These are phyloP conservation scores for Panthera leo DNA, from an alignment of 2,113 vertebrate species.

Conservation along the genomic window DNA sequence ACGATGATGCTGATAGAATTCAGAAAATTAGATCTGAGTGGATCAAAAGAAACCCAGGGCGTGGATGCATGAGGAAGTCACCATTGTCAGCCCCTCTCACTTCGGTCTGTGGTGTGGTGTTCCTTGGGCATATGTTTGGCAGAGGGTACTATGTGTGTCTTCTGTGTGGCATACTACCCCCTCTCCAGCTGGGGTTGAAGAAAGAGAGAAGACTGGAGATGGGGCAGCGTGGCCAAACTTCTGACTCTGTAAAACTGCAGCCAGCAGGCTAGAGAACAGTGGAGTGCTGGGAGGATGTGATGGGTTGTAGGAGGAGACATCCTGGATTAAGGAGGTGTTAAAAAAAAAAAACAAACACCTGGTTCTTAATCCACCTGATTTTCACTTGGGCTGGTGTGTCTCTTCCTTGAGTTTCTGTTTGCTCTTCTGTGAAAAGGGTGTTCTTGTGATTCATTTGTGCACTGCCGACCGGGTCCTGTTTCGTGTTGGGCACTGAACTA, in stretches of 20 bases:
- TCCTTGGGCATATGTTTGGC: not conserved
- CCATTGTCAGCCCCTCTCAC: not conserved
- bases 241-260: not conserved
- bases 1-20: not conserved
- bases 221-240: not conserved
- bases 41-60: not conserved
- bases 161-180: not conserved
- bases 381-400: not conserved
- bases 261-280: not conserved
- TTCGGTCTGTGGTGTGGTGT: not conserved
- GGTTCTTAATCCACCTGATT: not conserved
- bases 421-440: not conserved
- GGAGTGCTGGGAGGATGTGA: accelerated
- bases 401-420: not conserved
- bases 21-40: not conserved
- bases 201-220: not conserved
- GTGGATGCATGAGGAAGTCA: not conserved
- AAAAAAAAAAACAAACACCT: not conserved
- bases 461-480: not conserved
- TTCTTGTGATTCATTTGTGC: not conserved
- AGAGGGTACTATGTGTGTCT: not conserved
- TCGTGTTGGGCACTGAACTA: not conserved
- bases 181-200: not conserved
- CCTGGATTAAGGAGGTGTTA: not conserved
- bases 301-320: not conserved